Base-by-base conservation (phyloP, 2,888 invertebrate genomes). In the Chirona hameri region DNA sequence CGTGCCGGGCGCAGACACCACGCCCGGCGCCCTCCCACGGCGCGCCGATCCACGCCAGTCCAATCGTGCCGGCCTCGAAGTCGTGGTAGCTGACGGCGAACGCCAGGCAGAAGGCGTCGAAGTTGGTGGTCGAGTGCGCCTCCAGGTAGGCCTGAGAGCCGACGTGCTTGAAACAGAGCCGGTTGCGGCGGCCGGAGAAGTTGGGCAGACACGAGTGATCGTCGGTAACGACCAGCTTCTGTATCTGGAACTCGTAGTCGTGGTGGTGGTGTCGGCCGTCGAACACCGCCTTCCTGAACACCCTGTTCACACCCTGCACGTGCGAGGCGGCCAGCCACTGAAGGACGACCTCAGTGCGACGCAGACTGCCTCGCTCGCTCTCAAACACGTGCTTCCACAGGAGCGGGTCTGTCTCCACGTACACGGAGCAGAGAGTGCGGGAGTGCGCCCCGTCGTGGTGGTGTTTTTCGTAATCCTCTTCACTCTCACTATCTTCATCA, bases 101-200 rank as follows among this genome's bases (percentile, higher is more conserved):
- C 76, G 76, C 76, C 39, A 76, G 46, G 27, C 76, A 76, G 24
- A 76, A 76, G 18, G 39, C 5, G 76, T 76, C 76, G 24, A 76
- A 76, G 76, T 76, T 46, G 39, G 21, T 24, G 46, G 1, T 46
- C 2, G 76, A 76, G 46, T 76, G 76, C 9, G 76, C 39, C 39
- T 46, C 24, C 2, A 76, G 76, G 46, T 21, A 76, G 4, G 5
- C 7, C 27, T 46, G 39, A 18, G 76, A 46, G 21, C 39, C 2
- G 24, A 39, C n/a, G 76, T 76, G 21, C 24, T 39, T 24, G 46
- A 76, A 46, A 39, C 76, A 76, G 76, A 76, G 76, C 24, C 76
- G 76, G 27, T 12, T 46, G 39, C 76, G 76, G 24, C 2, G 0
- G 24, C 76, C 76, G 1, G 14, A 7, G 76, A 39, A 76, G 76